Base-by-base conservation (phyloP, 2,888 invertebrate species). In the Zootermopsis nevadensis region DNA sequence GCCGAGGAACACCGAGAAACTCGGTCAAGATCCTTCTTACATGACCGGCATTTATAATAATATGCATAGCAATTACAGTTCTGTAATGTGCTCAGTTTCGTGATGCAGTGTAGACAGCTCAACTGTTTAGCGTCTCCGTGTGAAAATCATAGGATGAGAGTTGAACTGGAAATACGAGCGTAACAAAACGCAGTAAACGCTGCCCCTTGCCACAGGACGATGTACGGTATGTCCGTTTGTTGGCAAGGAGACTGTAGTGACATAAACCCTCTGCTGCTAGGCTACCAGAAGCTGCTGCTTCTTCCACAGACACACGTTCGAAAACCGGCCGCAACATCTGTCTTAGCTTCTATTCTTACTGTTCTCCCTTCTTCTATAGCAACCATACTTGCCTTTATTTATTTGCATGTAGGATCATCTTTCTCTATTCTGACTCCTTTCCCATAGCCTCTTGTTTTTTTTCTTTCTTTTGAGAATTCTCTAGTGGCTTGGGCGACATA, bases 251-350 rank as follows among this genome's bases (percentile, higher is more conserved):
- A 66, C 3, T 4, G 33, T 4, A 22, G 38, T 30, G 38, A 42
- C 38, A 38, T 74, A 24, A 22, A 24, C 31, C 10, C 74, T 33
- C 31, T 69, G 31, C 24, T 69, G 69, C 33, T n/a, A n/a, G n/a
- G n/a, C n/a, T 69, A 69, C 30, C 69, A 74, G 74, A 38, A 74
- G 38, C 74, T 74, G 42, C 74, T 33, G 69, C 31, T 31, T 6
- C 60, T 1, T 24, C 22, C 38, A 30, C 2, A 33, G 72, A 72
- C 72, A 72, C 72, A 24, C 19, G 72, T 72, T 72, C 72, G 72
- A 72, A 24, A 72, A 74, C 42, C 74, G 74, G 74, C 74, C 42
- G n/a, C 35, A 33, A n/a, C 74, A 24, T 38, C 38, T n/a, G 38
- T 22, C 31, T 31, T 4, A 7, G 15, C 69, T 33, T 69, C 69